Percentiles rank a stretch among this genome's conserved stretches.
Evolutionary conservation across 2,888 invertebrate genomes (phyloP).

Genomic region (Harpalus rubripes): DNA sequence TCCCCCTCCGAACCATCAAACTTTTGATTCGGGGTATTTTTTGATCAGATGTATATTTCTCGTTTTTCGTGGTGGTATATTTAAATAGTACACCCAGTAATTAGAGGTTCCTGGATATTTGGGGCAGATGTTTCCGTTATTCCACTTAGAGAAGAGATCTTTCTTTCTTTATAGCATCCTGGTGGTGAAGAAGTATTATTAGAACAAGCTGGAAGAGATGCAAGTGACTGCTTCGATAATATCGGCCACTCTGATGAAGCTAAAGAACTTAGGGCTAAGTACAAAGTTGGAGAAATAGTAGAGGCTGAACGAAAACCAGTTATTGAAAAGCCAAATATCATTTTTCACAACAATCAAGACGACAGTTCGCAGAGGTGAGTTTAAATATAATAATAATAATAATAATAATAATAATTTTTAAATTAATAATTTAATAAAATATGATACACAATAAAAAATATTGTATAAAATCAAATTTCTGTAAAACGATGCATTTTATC

Average conservation of each 20-base stretch:
- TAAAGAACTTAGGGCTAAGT: conserved; percentile 94
- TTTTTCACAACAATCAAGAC: conserved; percentile 74
- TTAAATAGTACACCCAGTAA: too few relatives aligned
- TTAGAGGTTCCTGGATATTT: too few relatives aligned
- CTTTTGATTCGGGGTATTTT: too few relatives aligned
- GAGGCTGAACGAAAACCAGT: conserved; percentile 82
- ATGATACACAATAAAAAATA: too few relatives aligned
- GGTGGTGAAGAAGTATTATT: conserved; percentile 97
- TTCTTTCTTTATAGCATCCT: conserved; percentile 85
- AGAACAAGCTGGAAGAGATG: conserved; percentile 94
- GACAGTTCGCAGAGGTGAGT: conserved; percentile 55
- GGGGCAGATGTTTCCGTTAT: too few relatives aligned
- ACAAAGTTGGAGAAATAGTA: conserved; percentile 92
- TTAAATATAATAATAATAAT: not conserved
- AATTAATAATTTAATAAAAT: too few relatives aligned
- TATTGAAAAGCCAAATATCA: conserved; percentile 78
- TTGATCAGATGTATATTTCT: too few relatives aligned
- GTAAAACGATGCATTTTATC: too few relatives aligned
- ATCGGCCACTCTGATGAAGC: conserved; percentile 99
- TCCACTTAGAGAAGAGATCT: not conserved
- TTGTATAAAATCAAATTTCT: too few relatives aligned
- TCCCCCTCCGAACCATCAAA: too few relatives aligned
- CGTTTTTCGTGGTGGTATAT: too few relatives aligned
- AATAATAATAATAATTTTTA: too few relatives aligned
- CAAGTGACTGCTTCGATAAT: conserved; percentile 97